Evolutionary conservation across 2,797 vertebrate species (phyloP), one percentile per base, ranked within the genome.

Genomic region (Phyllotis vaccarum): DNA sequence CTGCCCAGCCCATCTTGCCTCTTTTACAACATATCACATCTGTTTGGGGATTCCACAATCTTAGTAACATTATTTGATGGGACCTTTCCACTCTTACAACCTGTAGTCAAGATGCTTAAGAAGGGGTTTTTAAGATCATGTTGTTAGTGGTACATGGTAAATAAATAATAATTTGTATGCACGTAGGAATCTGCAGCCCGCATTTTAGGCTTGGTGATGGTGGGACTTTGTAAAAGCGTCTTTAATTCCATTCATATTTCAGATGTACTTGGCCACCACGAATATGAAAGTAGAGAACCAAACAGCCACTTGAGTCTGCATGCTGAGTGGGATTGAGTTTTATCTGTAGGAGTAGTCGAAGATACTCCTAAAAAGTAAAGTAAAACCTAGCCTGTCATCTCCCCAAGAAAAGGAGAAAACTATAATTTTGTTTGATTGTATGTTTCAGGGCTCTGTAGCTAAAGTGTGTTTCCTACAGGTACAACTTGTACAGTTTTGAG

Each of bases 361-460:
- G 40, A 91, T 31, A 1, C 37, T 43, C 49, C 86, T 72, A 90
- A 29, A 74, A 70, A 49, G 13, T 27, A 54, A 54, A 21, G 19
- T 29, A 40, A 62, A 22, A 70, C 27, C 54, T 29, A 82, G 58
- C 16, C 37, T 64, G 3, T 66, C 60, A 82, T 92, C 34, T 56
- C 9, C 46, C 72, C 87, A 54, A 96, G 56, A 91, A 58, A 93
- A 92, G 86, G 4, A 87, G 56, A 40, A 52, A 89, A 34, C 17
- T 70, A 0, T 27, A n/a, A 76, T 85, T 93, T 79, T 90, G 8
- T 83, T 87, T 79, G 52, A 43, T 24, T 66, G 12, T 82, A 8
- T 90, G 58, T 80, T 93, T 88, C 29, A 22, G 11, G 60, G 46
- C 27, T 95, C 14, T 93, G 16, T 75, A 31, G 70, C 60, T 62